These are phyloP conservation scores for Siniperca obscura DNA, from an alignment of 2,797 vertebrate species.

Conservation along the genomic window DNA sequence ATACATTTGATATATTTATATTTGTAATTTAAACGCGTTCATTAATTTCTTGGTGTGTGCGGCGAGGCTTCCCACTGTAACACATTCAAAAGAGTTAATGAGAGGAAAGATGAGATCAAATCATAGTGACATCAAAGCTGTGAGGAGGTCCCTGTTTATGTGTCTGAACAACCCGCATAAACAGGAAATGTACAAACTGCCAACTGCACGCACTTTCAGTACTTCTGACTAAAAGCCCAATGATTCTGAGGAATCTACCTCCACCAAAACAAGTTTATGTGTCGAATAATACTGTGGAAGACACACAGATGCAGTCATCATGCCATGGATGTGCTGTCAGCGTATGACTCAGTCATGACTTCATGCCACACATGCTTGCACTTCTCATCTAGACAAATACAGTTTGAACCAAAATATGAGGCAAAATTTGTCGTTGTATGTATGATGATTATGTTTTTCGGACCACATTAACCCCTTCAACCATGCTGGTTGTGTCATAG, in stretches of 20 bases:
- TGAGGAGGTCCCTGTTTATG: constrained; percentile 48
- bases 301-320: neutral
- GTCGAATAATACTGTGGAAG: neutral
- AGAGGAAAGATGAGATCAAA: constrained; percentile 5
- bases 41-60: constrained; percentile 3
- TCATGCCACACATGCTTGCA: constrained; percentile 23
- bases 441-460: neutral
- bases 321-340: constrained; percentile 15
- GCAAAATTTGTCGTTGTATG: neutral
- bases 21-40: constrained; percentile 16
- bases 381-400: constrained; percentile 14
- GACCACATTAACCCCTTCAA: neutral
- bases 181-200: constrained; percentile 62
- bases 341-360: constrained; percentile 5
- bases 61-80: neutral
- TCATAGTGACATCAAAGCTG: constrained; percentile 1
- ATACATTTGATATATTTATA: constrained; percentile 15
- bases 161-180: constrained; percentile 45
- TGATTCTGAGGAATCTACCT: constrained; percentile 4
- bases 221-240: constrained; percentile 8
- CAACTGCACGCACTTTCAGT: constrained; percentile 14
- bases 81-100: neutral
- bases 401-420: constrained; percentile 1
- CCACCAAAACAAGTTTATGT: constrained; percentile 1
- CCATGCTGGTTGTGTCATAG: neutral